Conservation (phyloP, 1,140 invertebrate species). For the Nasonia giraulti region DNA sequence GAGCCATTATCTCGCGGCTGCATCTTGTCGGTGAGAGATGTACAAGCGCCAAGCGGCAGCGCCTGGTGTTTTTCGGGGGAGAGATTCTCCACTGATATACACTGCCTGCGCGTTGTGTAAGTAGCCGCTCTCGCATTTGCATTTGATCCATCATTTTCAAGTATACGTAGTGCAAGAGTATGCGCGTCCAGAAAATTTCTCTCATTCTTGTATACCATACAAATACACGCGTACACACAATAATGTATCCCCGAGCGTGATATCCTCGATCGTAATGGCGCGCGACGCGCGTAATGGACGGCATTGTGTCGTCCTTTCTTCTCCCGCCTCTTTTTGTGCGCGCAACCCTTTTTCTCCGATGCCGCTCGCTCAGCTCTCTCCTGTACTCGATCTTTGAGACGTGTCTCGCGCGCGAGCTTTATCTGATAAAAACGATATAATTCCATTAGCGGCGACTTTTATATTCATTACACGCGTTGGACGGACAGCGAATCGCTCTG, state of each 20-base stretch:
- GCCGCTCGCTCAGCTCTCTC: background rate
- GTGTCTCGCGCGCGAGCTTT: conserved; percentile 5
- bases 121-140: background rate
- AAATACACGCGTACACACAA: too few species aligned
- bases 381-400: background rate
- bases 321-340: background rate
- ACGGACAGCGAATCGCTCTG: background rate
- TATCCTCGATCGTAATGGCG: background rate
- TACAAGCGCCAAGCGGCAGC: background rate
- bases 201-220: background rate
- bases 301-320: conserved; percentile 55
- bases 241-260: background rate
- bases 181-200: background rate
- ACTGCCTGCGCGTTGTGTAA: background rate
- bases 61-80: background rate
- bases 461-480: background rate
- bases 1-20: conserved; percentile 17
- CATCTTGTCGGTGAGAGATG: background rate
- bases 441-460: conserved; percentile 60
- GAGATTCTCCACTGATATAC: background rate
- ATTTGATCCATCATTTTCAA: background rate
- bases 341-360: background rate
- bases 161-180: background rate
- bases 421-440: conserved; percentile 55
- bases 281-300: conserved; percentile 62